Conservation (phyloP, 2,888 invertebrate genomes). For the Helleia helle region DNA sequence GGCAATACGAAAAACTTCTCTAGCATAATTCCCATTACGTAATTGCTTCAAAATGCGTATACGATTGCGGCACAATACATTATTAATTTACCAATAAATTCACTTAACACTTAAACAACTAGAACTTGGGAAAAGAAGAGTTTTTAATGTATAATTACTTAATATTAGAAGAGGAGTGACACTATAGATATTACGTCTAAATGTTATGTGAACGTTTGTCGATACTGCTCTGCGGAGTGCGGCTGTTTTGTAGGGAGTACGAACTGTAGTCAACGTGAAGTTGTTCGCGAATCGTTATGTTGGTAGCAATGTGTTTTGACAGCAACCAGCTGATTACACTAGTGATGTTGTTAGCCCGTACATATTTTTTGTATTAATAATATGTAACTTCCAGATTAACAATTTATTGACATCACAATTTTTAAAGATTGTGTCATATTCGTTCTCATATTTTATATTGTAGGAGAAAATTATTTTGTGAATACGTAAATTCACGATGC, state of each 20-base stretch:
- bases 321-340: slow-evolving; percentile 59
- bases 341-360: no score
- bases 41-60: slow-evolving; percentile 64
- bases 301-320: slow-evolving; percentile 55
- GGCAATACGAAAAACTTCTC: slow-evolving; percentile 72
- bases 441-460: no score
- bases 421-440: no score
- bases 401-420: no score
- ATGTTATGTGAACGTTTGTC: slow-evolving; percentile 71
- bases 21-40: slow-evolving; percentile 75
- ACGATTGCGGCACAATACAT: slow-evolving; percentile 61
- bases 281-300: slow-evolving; percentile 37
- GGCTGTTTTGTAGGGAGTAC: slow-evolving; percentile 54
- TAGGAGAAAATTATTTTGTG: no score
- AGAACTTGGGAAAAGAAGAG: slow-evolving; percentile 49
- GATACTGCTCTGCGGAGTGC: slow-evolving; percentile 62
- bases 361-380: neutral
- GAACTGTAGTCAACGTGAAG: slow-evolving; percentile 45
- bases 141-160: slow-evolving; percentile 58
- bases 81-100: slow-evolving; percentile 52
- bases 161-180: slow-evolving; percentile 62
- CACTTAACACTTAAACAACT: slow-evolving; percentile 68
- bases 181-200: slow-evolving; percentile 65
- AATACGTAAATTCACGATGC: no score
- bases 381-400: no score